Evolutionary conservation across 2,888 invertebrate genomes (phyloP), one percentile per base, ranked within the genome.

Genomic region (Microctonus aethiopoides): DNA sequence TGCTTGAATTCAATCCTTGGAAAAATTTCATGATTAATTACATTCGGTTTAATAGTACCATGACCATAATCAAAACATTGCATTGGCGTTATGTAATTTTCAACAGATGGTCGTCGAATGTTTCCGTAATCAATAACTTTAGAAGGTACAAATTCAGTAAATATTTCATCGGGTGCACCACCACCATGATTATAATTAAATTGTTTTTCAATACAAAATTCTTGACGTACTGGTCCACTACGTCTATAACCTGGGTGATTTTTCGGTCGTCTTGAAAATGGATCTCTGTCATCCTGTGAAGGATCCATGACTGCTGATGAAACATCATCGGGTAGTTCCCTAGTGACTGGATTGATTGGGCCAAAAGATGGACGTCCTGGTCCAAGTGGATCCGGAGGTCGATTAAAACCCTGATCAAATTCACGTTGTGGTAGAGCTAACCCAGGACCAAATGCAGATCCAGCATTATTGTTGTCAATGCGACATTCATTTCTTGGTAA

Each of bases 111-210:
- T 11, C 78, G 79, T n/a, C 79, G 72, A 32, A 68, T 70, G 22
- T 86, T 86, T 4, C 75, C 79, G 22, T 86, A 86, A 68, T 86
- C 86, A 4, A 86, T 83, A 2, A 86, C 78, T 63, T 85, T 86
- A 0, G 76, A 72, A 2, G 85, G 83, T 11, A 76, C 59, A 26
- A 81, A 77, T 7, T 84, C 84, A 1, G 70, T 63, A 13, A 75
- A 71, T 59, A 75, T 77, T 20, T 80, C 76, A 32, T 76, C 70
- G 0, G 76, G 68, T 9, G 62, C 59, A 10, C 75, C 67, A 34
- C 78, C 83, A 13, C 83, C 81, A 41, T 86, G 86, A 75, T 86
- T 86, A 69, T 86, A 86, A 78, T 86, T 86, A 39, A 84, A 86
- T 67, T 86, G 85, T 67, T 80, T 84, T 13, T 81, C 80, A 13